phyloP scores from a whole-genome alignment of 2,113 vertebrate genomes.

The Gorsachius goisagi region DNA sequence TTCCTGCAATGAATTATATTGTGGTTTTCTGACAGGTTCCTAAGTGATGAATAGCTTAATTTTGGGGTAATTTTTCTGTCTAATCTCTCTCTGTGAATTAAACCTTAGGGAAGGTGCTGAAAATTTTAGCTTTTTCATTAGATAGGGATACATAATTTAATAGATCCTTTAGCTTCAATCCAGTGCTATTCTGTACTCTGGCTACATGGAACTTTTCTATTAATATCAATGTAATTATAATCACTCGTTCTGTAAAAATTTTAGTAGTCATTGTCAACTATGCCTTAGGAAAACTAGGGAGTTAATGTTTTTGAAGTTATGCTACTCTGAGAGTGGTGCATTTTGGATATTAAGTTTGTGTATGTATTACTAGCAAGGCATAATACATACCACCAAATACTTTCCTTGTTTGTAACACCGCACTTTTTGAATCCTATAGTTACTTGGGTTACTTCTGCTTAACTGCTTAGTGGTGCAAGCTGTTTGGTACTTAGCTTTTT shows the following conservation, averaged over 20 bases:
- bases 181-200: neutral
- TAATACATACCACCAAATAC: neutral
- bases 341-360: neutral
- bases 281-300: neutral
- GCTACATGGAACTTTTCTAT: neutral
- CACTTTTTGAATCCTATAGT: neutral
- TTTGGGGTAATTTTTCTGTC: neutral
- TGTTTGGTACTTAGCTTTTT: neutral
- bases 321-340: neutral
- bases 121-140: conserved; percentile 16
- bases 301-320: neutral
- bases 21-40: neutral
- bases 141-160: neutral
- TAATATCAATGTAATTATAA: neutral
- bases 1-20: neutral
- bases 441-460: neutral
- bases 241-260: neutral
- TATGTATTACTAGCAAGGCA: neutral
- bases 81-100: neutral
- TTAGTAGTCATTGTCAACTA: neutral
- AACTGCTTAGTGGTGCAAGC: neutral
- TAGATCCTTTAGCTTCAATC: neutral
- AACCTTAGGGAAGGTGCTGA: neutral
- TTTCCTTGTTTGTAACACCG: neutral
- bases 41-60: neutral